Evolutionary conservation across 1,140 invertebrate species (phyloP), one percentile per base, ranked within the genome.

Genomic region (Sweltsa coloradensis): DNA sequence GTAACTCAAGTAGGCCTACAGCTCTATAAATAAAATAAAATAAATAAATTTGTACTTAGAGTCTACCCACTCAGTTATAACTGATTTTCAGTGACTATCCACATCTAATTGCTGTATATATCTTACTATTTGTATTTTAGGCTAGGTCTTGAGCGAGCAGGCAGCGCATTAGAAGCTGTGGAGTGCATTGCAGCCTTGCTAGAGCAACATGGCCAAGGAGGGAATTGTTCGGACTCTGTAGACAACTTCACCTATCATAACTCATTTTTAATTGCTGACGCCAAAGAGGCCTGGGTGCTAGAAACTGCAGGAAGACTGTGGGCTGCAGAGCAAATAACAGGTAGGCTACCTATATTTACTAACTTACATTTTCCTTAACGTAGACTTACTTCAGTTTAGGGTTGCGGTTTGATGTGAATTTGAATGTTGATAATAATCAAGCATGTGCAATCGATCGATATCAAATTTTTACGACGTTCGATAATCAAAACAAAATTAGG

Each of bases 251-350:
- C 64, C 48, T 81, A 82, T 52, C 76, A 81, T 57, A 83, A 83
- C 58, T 77, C 76, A 14, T 83, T 80, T 55, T 53, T 79, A 31
- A 76, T 79, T 53, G 72, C 69, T 51, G 83, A 86, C 65, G 53
- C 67, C 2, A 69, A 62, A 16, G 72, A 75, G 51, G 82, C 76
- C 11, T 86, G 80, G 81, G 65, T 85, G 2, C 56, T 87, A 14
- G 83, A 85, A 62, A 84, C 80, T 14, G 76, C 74, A 49, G 83
- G 79, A 7, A 75, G 75, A 50, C 67, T 79, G 31, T 90, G 85
- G 85, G 85, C 75, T 1, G 85, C 85, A 14, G 76, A 86, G 60
- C 71, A 75, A 62, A 59, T 87, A 19, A 72, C 68, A 50, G 62
- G 75, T 77, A 65, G 57, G 52, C 42, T 26, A 22, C 25, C 14